These are phyloP conservation scores for Acanthiza pusilla DNA, from an alignment of 2,797 vertebrate genomes.

Conservation along the genomic window DNA sequence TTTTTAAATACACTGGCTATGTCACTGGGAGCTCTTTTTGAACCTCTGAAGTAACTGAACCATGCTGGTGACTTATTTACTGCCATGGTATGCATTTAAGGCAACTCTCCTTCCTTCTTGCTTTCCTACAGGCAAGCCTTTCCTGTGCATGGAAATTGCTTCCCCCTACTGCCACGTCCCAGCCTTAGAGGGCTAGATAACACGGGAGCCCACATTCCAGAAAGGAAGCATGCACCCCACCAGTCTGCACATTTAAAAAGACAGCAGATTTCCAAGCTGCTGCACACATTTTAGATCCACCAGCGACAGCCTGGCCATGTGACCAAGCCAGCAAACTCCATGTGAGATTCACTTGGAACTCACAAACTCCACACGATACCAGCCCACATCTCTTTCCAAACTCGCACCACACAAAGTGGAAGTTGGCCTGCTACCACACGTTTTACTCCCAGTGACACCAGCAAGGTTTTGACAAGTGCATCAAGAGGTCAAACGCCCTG, in stretches of 20 bases:
- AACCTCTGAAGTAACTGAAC: background rate
- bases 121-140: background rate
- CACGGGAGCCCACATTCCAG: background rate
- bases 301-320: background rate
- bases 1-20: background rate
- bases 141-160: background rate
- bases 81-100: background rate
- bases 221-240: background rate
- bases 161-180: accelerated
- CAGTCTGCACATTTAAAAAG: background rate
- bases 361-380: background rate
- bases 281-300: background rate
- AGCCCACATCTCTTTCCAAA: background rate
- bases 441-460: background rate
- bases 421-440: background rate
- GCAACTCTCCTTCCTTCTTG: background rate
- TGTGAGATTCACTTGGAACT: background rate
- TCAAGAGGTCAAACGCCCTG: background rate
- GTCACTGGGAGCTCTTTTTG: background rate
- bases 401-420: background rate
- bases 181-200: background rate
- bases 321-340: background rate
- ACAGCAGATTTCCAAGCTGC: background rate
- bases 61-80: background rate
- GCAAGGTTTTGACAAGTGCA: background rate